phyloP scores from a whole-genome alignment of 2,888 invertebrate genomes.

The Acleris cristana region DNA sequence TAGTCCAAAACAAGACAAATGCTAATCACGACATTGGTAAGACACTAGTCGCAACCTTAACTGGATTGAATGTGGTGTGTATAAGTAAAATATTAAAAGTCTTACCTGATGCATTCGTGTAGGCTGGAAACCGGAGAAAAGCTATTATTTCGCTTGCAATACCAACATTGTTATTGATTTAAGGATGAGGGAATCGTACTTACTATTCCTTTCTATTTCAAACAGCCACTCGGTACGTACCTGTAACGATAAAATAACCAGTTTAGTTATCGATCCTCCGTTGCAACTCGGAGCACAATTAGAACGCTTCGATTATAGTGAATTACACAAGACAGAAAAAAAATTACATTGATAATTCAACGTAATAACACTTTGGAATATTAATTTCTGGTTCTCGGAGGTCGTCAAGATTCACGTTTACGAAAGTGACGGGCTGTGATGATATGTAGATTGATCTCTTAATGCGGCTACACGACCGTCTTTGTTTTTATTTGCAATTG shows the following conservation, averaged over 20 bases:
- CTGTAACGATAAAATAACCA: constrained; percentile 58
- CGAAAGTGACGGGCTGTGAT: constrained; percentile 20
- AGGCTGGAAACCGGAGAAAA: constrained; percentile 38
- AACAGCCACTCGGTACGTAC: constrained; percentile 52
- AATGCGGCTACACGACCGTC: background rate
- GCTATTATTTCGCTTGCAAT: constrained; percentile 35
- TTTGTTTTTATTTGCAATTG: background rate
- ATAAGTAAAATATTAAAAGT: constrained; percentile 27
- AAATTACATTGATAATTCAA: constrained; percentile 41
- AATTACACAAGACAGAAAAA: constrained; percentile 40
- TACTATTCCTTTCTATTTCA: constrained; percentile 41
- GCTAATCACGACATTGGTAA: constrained; percentile 31
- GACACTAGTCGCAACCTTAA: constrained; percentile 13
- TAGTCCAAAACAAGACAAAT: constrained; percentile 29
- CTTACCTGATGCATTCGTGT: constrained; percentile 37
- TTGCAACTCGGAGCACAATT: constrained; percentile 47
- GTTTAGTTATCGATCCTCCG: constrained; percentile 53
- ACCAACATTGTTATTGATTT: constrained; percentile 11
- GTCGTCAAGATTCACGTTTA: constrained; percentile 39
- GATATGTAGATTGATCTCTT: constrained; percentile 42
- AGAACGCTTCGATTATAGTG: constrained; percentile 48
- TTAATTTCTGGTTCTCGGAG: constrained; percentile 38
- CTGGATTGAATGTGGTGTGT: constrained; percentile 2
- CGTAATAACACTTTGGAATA: constrained; percentile 44
- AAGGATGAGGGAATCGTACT: constrained; percentile 15